Percentiles rank a stretch among this genome's conserved stretches.
Conservation (phyloP, 1,140 invertebrate species). For the Conopomorpha cramerella region DNA sequence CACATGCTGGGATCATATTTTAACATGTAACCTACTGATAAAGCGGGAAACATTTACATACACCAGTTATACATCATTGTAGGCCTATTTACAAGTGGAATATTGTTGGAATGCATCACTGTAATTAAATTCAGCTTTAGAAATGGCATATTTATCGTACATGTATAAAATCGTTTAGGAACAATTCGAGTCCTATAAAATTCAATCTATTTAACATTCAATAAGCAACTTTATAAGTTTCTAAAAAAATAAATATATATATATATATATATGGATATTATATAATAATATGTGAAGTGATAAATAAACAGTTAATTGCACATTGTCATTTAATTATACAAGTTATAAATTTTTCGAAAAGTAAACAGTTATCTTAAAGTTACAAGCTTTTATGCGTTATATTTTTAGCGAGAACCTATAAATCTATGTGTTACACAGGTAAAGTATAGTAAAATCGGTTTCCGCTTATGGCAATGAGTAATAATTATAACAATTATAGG, state of each 20-base stretch:
- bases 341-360: constrained; percentile 45
- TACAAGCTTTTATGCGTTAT: constrained; percentile 38
- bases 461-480: no score
- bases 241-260: constrained; percentile 56
- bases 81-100: constrained; percentile 61
- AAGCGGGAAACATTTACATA: constrained; percentile 43
- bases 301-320: constrained; percentile 56
- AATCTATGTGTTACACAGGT: no score
- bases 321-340: no score
- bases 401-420: no score
- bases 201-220: constrained; percentile 14
- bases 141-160: constrained; percentile 31
- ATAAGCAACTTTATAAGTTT: constrained; percentile 35
- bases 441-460: no score
- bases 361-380: constrained; percentile 21
- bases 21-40: no score
- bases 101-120: constrained; percentile 56
- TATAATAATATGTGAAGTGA: constrained; percentile 45
- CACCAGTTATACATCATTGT: constrained; percentile 42
- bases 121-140: constrained; percentile 37
- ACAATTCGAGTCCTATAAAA: constrained; percentile 42
- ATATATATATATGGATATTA: no score
- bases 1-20: no score
- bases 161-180: constrained; percentile 42
- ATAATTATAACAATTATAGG: no score